Percentiles rank a stretch among this genome's conserved stretches.
These are phyloP conservation scores for human (Homo sapiens) DNA, from an alignment of 2,113 vertebrate genomes.

Conservation along the genomic window DNA sequence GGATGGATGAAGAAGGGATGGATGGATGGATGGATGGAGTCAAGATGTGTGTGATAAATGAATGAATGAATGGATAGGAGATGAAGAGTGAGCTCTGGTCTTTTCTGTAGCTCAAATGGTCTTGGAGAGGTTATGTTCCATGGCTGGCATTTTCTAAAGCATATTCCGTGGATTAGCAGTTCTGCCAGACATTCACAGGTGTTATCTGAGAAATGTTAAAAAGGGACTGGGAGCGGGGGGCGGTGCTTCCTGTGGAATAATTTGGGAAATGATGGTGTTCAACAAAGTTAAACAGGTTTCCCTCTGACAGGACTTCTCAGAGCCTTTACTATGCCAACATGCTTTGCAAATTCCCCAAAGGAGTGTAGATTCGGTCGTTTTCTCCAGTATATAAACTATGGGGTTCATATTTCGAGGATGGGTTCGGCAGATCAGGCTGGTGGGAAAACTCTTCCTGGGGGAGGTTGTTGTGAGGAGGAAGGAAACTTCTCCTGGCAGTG, in stretches of 20 bases:
- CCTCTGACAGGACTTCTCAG: not conserved
- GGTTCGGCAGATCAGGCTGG: rapidly evolving
- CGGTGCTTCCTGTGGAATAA: not conserved
- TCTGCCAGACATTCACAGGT: not conserved
- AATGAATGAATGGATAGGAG: not conserved
- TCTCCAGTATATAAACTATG: rapidly evolving
- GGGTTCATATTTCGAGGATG: rapidly evolving
- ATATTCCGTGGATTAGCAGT: rapidly evolving
- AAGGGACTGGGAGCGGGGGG: not conserved
- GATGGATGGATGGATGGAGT: not conserved
- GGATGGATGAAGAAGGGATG: not conserved
- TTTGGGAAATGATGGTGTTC: not conserved
- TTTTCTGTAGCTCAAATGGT: not conserved
- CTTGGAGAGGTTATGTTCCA: not conserved
- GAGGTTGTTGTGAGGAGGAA: not conserved
- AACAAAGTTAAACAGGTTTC: not conserved
- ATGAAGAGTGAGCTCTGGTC: not conserved
- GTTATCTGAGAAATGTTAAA: not conserved
- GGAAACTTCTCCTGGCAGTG: not conserved
- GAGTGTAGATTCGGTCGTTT: rapidly evolving
- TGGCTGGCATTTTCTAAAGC: not conserved
- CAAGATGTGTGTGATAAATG: rapidly evolving
- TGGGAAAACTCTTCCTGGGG: rapidly evolving
- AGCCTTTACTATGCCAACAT: not conserved
- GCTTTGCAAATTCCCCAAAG: not conserved